phyloP scores from a whole-genome alignment of 2,113 vertebrate genomes.

The Raja brachyura region DNA sequence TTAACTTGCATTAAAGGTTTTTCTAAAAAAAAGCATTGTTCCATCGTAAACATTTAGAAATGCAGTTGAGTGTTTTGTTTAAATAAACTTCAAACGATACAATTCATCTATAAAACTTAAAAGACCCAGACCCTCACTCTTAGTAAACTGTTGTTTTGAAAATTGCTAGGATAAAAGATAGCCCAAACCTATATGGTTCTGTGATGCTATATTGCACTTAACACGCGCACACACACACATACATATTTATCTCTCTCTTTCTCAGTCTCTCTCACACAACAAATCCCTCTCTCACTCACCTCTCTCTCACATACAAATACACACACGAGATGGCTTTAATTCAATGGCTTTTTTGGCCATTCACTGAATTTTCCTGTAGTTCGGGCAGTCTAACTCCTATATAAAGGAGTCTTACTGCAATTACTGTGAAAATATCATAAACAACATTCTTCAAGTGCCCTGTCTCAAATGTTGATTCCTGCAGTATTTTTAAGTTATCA shows the following conservation, averaged over 20 bases:
- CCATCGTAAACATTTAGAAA: constrained; percentile 15
- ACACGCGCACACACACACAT: constrained; percentile 42
- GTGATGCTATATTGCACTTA: constrained; percentile 57
- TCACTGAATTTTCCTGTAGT: constrained; percentile 41
- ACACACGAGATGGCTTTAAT: constrained; percentile 43
- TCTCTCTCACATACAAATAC: constrained; percentile 24
- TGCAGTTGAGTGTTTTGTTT: constrained; percentile 24
- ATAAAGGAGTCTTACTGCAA: neutral
- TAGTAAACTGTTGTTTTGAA: constrained; percentile 15
- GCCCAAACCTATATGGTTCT: constrained; percentile 27
- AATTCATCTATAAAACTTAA: constrained; percentile 29
- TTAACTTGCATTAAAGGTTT: constrained; percentile 14
- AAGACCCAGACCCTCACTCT: constrained; percentile 27
- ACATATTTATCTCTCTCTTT: neutral
- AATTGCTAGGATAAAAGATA: constrained; percentile 15
- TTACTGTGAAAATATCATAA: constrained; percentile 1
- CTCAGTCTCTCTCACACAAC: too few relatives aligned
- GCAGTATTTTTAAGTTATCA: constrained; percentile 30
- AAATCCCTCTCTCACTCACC: too few relatives aligned
- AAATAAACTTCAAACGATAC: neutral
- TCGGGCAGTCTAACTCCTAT: constrained; percentile 47
- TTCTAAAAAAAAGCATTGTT: neutral
- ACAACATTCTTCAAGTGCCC: constrained; percentile 10
- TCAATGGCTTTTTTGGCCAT: constrained; percentile 1
- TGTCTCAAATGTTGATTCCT: constrained; percentile 15